Percentiles rank a stretch among this genome's conserved stretches.
Conservation (phyloP, 2,888 invertebrate genomes). For the Aethes cnicana region DNA sequence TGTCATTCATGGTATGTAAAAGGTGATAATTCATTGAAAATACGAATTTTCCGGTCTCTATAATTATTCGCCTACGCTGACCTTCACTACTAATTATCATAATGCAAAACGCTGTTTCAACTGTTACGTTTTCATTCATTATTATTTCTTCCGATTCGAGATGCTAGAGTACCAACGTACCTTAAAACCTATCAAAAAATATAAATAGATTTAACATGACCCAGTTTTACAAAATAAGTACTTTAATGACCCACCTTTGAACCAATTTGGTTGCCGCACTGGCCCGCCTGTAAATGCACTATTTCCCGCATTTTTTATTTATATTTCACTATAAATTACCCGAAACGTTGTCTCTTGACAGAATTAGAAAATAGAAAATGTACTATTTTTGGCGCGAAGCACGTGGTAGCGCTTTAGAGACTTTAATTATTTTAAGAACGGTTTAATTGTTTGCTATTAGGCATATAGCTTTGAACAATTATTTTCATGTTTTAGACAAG, state of each 20-base stretch:
- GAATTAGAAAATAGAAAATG: slow-evolving; percentile 38
- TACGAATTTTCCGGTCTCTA: neutral
- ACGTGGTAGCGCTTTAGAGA: slow-evolving; percentile 38
- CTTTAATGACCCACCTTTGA: slow-evolving; percentile 86
- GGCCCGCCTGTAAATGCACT: slow-evolving; percentile 94
- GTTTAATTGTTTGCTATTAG: neutral
- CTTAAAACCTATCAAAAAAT: slow-evolving; percentile 7
- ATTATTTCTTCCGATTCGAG: no score
- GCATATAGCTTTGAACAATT: slow-evolving; percentile 19
- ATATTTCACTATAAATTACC: slow-evolving; percentile 40
- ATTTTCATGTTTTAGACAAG: slow-evolving; percentile 24
- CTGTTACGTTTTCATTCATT: no score
- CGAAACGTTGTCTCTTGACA: slow-evolving; percentile 39
- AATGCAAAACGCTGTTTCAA: slow-evolving; percentile 12
- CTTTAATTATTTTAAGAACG: slow-evolving; percentile 29
- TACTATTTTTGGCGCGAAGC: slow-evolving; percentile 44
- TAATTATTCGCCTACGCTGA: neutral
- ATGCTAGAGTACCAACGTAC: neutral
- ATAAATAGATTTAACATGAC: slow-evolving; percentile 29
- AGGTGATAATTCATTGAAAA: no score
- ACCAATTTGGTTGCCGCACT: slow-evolving; percentile 96
- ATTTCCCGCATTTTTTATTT: slow-evolving; percentile 92
- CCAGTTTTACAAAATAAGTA: slow-evolving; percentile 20
- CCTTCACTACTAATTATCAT: neutral
- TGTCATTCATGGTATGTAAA: no score